phyloP scores from a whole-genome alignment of 2,888 invertebrate species.

The Leucophora obtusa region DNA sequence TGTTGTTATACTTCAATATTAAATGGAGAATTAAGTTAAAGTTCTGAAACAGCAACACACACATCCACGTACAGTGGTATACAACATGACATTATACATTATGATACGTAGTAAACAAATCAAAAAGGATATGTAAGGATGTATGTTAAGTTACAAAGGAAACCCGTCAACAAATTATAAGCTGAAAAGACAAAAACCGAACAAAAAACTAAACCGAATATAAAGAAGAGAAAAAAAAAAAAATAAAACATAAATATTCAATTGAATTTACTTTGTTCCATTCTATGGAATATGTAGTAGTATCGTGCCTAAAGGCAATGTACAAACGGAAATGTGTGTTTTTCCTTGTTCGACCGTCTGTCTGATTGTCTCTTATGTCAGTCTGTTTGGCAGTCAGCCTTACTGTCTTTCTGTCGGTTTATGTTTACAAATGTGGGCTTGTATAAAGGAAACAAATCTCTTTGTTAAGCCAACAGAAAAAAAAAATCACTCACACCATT shows the following conservation, averaged over 20 bases:
- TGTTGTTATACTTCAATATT: constrained; percentile 2
- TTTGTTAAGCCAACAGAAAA: constrained; percentile 13
- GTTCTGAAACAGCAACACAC: constrained; percentile 21
- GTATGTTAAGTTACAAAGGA: constrained; percentile 40
- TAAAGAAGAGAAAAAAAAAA: not conserved
- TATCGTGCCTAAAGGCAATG: constrained; percentile 47
- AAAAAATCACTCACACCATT: not conserved
- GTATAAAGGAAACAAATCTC: constrained; percentile 19
- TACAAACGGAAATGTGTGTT: constrained; percentile 56
- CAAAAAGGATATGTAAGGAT: constrained; percentile 40
- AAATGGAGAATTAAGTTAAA: not conserved
- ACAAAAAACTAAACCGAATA: not conserved
- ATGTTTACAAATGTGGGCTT: constrained; percentile 34
- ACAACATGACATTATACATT: not conserved
- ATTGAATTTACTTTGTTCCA: constrained; percentile 45
- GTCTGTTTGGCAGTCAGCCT: not conserved
- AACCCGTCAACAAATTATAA: constrained; percentile 51
- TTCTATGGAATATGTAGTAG: constrained; percentile 28
- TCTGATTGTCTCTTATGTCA: not conserved
- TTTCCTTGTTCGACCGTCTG: constrained; percentile 36
- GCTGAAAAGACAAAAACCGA: constrained; percentile 30
- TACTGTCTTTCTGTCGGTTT: constrained; percentile 4
- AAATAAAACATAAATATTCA: constrained; percentile 34
- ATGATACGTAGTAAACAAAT: constrained; percentile 37
- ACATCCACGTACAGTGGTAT: not conserved